These are phyloP conservation scores for Xiphorhynchus elegans DNA, from an alignment of 2,113 vertebrate genomes.

Conservation along the genomic window DNA sequence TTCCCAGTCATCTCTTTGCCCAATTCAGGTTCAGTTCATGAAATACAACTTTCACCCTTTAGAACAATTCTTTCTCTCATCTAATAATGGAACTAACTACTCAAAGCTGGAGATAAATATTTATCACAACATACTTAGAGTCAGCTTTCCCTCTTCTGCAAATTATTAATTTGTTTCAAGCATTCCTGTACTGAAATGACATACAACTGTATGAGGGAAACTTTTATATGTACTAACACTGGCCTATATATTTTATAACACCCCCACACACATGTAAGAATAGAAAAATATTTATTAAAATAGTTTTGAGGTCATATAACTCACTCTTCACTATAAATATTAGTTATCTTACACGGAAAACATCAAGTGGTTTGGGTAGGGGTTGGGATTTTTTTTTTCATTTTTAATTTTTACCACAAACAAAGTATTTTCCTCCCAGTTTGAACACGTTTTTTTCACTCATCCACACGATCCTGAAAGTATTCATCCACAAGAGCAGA, in stretches of 20 bases:
- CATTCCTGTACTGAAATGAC: not conserved
- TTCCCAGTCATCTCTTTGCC: not conserved
- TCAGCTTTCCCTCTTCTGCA: not conserved
- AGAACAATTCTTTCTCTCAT: not conserved
- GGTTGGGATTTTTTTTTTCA: accelerated
- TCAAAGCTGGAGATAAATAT: not conserved
- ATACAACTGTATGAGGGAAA: not conserved
- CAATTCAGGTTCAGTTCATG: not conserved
- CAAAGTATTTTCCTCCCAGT: not conserved
- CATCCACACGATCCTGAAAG: conserved; percentile 76
- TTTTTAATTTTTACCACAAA: not conserved
- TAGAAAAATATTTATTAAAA: conserved; percentile 38
- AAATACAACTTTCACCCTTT: not conserved
- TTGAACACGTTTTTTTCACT: conserved; percentile 17
- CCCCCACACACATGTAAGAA: not conserved
- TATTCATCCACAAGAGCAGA: conserved; percentile 85
- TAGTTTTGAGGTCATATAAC: not conserved
- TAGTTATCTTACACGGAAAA: conserved; percentile 26
- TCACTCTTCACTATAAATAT: not conserved
- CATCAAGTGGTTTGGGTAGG: not conserved
- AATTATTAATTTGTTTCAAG: not conserved
- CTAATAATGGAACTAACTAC: not conserved
- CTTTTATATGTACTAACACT: not conserved
- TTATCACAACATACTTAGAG: not conserved
- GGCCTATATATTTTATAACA: not conserved